Percentiles rank a stretch among this genome's conserved stretches.
These are phyloP conservation scores for Paradoxurus hermaphroditus DNA, from an alignment of 2,113 vertebrate genomes.

Conservation along the genomic window DNA sequence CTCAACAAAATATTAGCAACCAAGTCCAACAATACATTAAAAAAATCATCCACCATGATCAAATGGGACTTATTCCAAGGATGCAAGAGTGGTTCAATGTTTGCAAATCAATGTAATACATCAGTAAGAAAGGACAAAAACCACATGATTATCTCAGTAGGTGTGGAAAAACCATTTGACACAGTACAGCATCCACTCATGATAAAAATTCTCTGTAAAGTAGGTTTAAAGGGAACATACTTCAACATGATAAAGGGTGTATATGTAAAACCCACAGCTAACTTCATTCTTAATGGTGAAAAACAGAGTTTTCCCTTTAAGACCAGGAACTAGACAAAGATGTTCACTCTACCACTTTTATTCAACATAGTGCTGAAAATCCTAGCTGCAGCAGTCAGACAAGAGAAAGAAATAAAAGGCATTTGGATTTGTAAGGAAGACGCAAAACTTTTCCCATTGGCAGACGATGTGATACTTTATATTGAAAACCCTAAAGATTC, in stretches of 20 bases:
- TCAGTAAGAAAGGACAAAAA: not conserved
- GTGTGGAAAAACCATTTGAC: not conserved
- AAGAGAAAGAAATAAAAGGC: not conserved
- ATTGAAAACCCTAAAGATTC: not conserved
- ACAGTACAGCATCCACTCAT: not conserved
- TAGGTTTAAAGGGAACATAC: not conserved
- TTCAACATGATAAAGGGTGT: not conserved
- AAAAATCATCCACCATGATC: not conserved
- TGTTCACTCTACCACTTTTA: not conserved
- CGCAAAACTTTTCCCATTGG: not conserved
- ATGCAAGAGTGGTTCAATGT: not conserved
- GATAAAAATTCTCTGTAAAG: not conserved
- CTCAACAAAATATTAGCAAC: not conserved
- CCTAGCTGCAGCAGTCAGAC: not conserved
- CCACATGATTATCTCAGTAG: not conserved
- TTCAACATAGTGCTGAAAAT: not conserved
- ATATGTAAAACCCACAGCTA: not conserved
- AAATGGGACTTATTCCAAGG: not conserved
- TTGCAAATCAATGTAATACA: not conserved
- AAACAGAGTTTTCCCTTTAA: not conserved
- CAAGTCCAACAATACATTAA: not conserved
- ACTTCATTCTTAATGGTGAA: not conserved
- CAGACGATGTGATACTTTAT: not conserved
- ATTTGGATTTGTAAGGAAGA: not conserved
- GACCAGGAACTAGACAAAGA: not conserved